phyloP scores from a whole-genome alignment of 2,113 vertebrate genomes.

The Chelonoidis abingdonii region DNA sequence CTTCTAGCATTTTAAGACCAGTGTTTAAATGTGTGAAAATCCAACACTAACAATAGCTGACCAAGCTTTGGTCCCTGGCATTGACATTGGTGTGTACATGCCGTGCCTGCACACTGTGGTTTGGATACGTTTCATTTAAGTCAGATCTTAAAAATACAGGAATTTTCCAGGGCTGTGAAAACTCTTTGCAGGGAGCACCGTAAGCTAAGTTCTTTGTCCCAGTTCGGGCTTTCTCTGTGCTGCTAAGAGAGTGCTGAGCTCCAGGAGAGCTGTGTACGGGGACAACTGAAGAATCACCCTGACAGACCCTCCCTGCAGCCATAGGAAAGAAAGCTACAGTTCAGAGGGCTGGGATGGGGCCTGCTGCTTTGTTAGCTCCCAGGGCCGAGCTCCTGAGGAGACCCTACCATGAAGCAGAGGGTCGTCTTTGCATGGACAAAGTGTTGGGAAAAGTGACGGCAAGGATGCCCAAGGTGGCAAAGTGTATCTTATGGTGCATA shows the following conservation, averaged over 20 bases:
- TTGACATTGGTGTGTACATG: not conserved
- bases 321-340: not conserved
- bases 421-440: fast-evolving
- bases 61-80: not conserved
- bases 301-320: not conserved
- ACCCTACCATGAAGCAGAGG: not conserved
- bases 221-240: fast-evolving
- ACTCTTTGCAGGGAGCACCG: not conserved
- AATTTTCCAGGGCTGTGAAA: not conserved
- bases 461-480: not conserved
- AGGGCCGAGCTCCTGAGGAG: not conserved
- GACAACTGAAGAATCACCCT: not conserved
- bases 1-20: not conserved
- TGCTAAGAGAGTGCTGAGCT: not conserved
- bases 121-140: not conserved
- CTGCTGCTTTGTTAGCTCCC: not conserved
- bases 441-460: not conserved
- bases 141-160: not conserved
- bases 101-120: not conserved
- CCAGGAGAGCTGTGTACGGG: not conserved
- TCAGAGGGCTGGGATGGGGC: not conserved
- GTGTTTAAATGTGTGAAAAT: not conserved
- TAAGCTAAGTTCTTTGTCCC: not conserved
- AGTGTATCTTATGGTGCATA: not conserved
- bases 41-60: not conserved